phyloP scores from a whole-genome alignment of 2,113 vertebrate genomes.

The Chamaea fasciata region DNA sequence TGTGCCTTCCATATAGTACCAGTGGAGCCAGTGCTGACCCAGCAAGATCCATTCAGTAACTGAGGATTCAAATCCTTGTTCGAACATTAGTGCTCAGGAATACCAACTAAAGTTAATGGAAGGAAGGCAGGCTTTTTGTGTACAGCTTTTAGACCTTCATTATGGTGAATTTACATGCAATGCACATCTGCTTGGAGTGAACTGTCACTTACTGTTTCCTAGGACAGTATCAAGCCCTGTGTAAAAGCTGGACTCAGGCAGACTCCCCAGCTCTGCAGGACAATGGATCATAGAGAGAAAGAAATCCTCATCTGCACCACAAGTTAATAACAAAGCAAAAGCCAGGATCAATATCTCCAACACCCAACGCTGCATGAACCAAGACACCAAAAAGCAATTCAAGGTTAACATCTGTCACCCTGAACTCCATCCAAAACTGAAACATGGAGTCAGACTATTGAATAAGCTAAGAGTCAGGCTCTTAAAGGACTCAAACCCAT shows the following conservation, averaged over 20 bases:
- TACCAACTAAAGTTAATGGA: neutral
- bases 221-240: neutral
- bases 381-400: neutral
- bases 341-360: neutral
- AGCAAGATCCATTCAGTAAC: neutral
- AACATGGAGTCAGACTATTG: conserved; percentile 20
- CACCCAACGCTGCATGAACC: neutral
- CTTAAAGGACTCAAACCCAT: neutral
- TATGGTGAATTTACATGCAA: neutral
- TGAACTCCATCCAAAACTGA: neutral
- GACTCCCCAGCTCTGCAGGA: neutral
- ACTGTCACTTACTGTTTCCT: neutral
- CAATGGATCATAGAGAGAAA: neutral
- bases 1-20: neutral
- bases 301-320: neutral
- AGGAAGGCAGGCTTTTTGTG: neutral
- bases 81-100: neutral
- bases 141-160: neutral
- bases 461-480: neutral
- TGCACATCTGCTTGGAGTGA: neutral
- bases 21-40: neutral
- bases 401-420: neutral
- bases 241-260: neutral
- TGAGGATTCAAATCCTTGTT: neutral
- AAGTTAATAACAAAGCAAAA: neutral